Evolutionary conservation across 2,888 invertebrate species (phyloP).

Genomic region (Leptinotarsa juncta): DNA sequence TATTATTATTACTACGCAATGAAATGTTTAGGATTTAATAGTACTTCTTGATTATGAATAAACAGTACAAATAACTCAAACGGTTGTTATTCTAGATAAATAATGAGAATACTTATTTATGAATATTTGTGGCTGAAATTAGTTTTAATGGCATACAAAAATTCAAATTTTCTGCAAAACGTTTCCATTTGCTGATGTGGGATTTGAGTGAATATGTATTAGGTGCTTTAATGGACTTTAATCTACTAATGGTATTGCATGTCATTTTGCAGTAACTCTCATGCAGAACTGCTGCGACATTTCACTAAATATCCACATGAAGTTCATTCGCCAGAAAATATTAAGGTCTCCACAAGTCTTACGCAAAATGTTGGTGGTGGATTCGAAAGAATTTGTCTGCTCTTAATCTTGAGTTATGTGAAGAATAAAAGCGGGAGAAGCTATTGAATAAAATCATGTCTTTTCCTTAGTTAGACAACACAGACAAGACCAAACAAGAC

Average conservation of each 20-base stretch:
- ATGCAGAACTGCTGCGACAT: conserved; percentile 37
- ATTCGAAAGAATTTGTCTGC: not conserved
- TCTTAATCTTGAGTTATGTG: too few species aligned
- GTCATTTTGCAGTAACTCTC: conserved; percentile 48
- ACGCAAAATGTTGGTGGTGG: not conserved
- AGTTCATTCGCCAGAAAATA: not conserved
- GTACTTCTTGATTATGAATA: too few species aligned
- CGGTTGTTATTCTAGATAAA: too few species aligned
- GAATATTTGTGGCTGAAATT: not conserved
- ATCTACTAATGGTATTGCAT: conserved; percentile 51
- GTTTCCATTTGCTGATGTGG: conserved; percentile 27
- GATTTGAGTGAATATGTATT: conserved; percentile 46
- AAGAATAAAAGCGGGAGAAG: too few species aligned
- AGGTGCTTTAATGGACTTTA: conserved; percentile 45
- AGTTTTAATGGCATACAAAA: not conserved
- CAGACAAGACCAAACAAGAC: too few species aligned
- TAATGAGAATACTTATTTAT: not conserved
- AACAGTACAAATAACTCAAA: too few species aligned
- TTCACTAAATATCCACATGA: not conserved
- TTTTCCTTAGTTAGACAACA: too few species aligned
- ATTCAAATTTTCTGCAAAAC: conserved; percentile 6
- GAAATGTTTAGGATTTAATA: too few species aligned
- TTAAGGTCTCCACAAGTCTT: not conserved
- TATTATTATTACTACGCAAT: too few species aligned
- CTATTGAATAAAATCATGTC: too few species aligned